Evolutionary conservation across 2,113 vertebrate species (phyloP).

Genomic region (Platichthys stellatus): DNA sequence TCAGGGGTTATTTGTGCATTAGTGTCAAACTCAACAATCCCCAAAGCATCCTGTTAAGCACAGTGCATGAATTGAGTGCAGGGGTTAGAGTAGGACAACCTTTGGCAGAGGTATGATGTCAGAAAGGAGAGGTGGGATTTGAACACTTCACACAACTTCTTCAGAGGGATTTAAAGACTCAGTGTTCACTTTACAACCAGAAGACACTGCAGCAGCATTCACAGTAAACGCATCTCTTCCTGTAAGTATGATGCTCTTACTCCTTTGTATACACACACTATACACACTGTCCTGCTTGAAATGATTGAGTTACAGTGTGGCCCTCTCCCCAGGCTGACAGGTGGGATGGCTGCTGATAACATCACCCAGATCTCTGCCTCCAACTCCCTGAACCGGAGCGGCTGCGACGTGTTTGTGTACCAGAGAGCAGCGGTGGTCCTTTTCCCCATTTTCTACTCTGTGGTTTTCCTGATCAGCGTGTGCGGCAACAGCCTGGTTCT

Average conservation of each 20-base stretch:
- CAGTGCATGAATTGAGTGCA: neutral
- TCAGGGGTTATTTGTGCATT: neutral
- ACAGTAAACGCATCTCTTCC: neutral
- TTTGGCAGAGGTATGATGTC: slow-evolving; percentile 33
- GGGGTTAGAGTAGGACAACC: neutral
- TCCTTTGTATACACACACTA: too few relatives aligned
- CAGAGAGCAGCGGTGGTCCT: slow-evolving; percentile 71
- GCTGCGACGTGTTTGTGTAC: slow-evolving; percentile 81
- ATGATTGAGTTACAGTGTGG: neutral
- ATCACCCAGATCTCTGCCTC: slow-evolving; percentile 31
- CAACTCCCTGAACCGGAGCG: slow-evolving; percentile 65
- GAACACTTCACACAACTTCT: slow-evolving; percentile 17
- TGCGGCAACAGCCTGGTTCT: slow-evolving; percentile 86
- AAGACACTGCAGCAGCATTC: slow-evolving; percentile 10
- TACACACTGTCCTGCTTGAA: neutral
- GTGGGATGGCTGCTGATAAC: slow-evolving; percentile 55
- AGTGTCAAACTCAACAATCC: too few relatives aligned
- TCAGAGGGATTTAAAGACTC: slow-evolving; percentile 1
- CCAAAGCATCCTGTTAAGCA: neutral
- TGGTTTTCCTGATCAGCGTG: slow-evolving; percentile 80
- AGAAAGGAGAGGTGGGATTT: slow-evolving; percentile 61
- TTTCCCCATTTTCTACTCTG: slow-evolving; percentile 84
- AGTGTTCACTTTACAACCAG: slow-evolving; percentile 8
- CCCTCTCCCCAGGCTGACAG: slow-evolving; percentile 10
- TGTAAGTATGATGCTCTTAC: slow-evolving; percentile 37